Evolutionary conservation across 1,140 invertebrate genomes (phyloP), one percentile per base, ranked within the genome.

Genomic region (Ips nitidus): DNA sequence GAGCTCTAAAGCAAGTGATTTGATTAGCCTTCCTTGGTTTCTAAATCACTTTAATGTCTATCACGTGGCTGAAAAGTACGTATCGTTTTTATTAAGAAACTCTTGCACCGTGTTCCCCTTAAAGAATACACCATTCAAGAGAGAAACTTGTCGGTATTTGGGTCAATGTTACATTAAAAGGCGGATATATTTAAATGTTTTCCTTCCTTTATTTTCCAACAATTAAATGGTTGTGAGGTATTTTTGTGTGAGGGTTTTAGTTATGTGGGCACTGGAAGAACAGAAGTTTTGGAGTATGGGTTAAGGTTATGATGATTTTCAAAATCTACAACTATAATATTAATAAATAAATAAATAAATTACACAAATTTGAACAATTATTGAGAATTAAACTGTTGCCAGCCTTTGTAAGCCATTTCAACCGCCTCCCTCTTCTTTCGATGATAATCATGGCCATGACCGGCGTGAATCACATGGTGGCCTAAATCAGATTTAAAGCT

Each of bases 361-460:
- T 41, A 41, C 6, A 39, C 7, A 61, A 53, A 5, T 53, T 4
- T 60, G 41, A 45, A 8, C 41, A 41, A 8, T 41, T 77, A 75
- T 43, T 71, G 73, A 22, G 61, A 62, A 41, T 76, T 76, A 41
- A 74, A 76, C 7, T 45, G 52, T 36, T 69, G 75, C 85, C 86
- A 88, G 52, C 85, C 89, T 71, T 83, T 80, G 77, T 91, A 91
- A 0, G 89, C 88, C 47, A 85, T 76, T 7, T 79, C 77, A 52
- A 73, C 74, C 41, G 83, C 80, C 59, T 83, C 78, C 66, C 83
- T 80, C 73, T 85, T 85, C 73, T 83, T 84, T 52, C 86, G 79
- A 47, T 86, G 83, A 72, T 90, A 88, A 59, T 86, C 86, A 70
- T 87, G 86, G 38, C 83, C 82, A 64, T 84, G 81, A 76, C 74